A percentile compares a stretch with the other conserved stretches of the same genome.
Evolutionary conservation across 2,888 invertebrate species (phyloP).

Genomic region (Machimus atricapillus): DNA sequence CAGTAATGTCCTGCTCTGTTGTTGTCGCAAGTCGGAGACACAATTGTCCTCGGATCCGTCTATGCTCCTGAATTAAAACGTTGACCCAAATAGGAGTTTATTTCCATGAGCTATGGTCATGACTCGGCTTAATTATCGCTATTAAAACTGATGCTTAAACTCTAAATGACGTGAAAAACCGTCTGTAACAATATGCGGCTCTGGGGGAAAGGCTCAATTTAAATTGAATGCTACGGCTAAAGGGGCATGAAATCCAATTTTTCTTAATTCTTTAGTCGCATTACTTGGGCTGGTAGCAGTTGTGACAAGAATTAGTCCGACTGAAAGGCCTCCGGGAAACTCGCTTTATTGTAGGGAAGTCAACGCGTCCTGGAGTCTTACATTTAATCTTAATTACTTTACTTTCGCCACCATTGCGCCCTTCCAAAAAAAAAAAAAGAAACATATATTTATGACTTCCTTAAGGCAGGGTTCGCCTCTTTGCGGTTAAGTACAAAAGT

Average conservation of each 20-base stretch:
- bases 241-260: not conserved
- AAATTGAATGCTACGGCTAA: not conserved
- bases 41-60: not conserved
- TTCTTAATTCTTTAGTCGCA: constrained; percentile 6
- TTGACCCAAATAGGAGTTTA: not conserved
- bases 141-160: constrained; percentile 1
- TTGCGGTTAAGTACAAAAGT: not conserved
- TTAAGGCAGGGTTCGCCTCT: not conserved
- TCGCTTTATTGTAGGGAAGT: not conserved
- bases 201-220: not conserved
- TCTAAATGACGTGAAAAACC: constrained; percentile 11
- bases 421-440: not conserved
- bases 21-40: not conserved
- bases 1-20: not conserved
- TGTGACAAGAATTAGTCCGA: not conserved
- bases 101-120: not conserved
- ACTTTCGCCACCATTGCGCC: not conserved
- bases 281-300: not conserved
- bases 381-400: constrained; percentile 9
- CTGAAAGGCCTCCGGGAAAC: not conserved
- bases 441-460: not conserved
- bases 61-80: not conserved
- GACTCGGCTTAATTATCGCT: not conserved
- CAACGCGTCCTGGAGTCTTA: not conserved
- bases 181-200: not conserved